These are phyloP conservation scores for Dromas ardeola DNA, from an alignment of 2,113 vertebrate species.

Conservation along the genomic window DNA sequence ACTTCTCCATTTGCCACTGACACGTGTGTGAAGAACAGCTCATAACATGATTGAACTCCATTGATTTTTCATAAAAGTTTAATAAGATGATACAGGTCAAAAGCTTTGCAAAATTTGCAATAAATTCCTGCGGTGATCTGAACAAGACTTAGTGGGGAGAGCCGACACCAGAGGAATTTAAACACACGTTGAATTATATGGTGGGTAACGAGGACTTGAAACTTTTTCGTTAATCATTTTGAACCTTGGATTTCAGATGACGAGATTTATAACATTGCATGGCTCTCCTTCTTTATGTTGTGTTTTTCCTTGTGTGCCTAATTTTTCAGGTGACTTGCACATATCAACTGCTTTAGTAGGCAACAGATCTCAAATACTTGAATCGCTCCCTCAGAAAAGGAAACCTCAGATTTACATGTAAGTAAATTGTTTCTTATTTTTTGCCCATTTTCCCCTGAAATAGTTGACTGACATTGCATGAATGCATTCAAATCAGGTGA, in stretches of 20 bases:
- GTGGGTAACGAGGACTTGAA: neutral
- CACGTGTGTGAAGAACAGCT: conserved; percentile 54
- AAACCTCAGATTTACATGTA: neutral
- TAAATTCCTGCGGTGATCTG: conserved; percentile 61
- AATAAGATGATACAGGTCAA: conserved; percentile 76
- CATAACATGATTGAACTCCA: conserved; percentile 56
- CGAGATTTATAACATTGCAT: neutral
- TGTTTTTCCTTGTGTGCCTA: neutral
- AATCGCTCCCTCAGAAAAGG: neutral
- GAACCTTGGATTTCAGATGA: neutral
- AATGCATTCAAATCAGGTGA: neutral
- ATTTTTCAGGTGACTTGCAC: neutral
- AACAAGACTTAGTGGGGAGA: conserved; percentile 33
- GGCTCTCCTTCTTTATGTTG: neutral
- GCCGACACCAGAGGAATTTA: conserved; percentile 14
- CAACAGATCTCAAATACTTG: neutral
- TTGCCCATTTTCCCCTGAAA: neutral
- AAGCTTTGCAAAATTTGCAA: conserved; percentile 73
- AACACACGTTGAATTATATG: neutral
- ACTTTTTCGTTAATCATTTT: neutral
- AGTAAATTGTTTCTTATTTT: neutral
- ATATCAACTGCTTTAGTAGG: neutral
- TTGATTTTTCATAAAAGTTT: conserved; percentile 81
- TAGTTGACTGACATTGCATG: neutral
- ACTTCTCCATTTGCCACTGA: conserved; percentile 44